Evolutionary conservation across 2,113 vertebrate species (phyloP).

Genomic region (Lophius piscatorius): DNA sequence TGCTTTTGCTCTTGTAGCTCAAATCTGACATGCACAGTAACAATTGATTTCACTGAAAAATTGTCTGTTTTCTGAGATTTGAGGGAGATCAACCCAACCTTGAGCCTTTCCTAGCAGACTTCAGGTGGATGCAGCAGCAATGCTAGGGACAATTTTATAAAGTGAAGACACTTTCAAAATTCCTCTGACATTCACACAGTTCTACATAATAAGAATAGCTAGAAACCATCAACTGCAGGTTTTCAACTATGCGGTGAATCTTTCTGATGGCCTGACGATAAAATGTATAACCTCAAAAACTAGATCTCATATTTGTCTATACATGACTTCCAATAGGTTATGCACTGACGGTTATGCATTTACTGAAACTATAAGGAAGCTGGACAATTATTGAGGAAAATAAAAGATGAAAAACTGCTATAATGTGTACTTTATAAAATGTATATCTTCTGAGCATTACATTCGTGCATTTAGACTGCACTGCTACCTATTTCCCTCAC

Average conservation of each 20-base stretch:
- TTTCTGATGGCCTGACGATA: conserved; percentile 10
- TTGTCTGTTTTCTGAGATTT: conserved; percentile 10
- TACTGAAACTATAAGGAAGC: conserved; percentile 1
- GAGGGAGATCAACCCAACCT: conserved; percentile 11
- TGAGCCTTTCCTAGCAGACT: conserved; percentile 27
- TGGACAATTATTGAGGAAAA: not conserved
- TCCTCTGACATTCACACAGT: conserved; percentile 33
- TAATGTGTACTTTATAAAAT: no score
- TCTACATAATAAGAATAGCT: conserved; percentile 34
- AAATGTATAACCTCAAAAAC: conserved; percentile 30
- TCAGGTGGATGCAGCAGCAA: conserved; percentile 33
- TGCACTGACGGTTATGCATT: conserved; percentile 9
- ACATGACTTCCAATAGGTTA: conserved; percentile 7
- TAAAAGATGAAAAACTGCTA: no score
- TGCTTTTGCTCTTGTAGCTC: conserved; percentile 16
- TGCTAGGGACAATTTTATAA: conserved; percentile 27
- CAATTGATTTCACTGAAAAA: conserved; percentile 26
- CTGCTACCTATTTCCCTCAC: not conserved
- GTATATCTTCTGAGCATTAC: no score
- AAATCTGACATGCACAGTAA: conserved; percentile 33
- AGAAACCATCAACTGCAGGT: conserved; percentile 23
- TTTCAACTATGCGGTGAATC: conserved; percentile 16
- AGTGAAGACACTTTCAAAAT: conserved; percentile 29
- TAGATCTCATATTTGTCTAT: conserved; percentile 19
- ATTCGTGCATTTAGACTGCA: not conserved